Conservation (phyloP, 1,140 invertebrate species). For the Zelostemma sp. region DNA sequence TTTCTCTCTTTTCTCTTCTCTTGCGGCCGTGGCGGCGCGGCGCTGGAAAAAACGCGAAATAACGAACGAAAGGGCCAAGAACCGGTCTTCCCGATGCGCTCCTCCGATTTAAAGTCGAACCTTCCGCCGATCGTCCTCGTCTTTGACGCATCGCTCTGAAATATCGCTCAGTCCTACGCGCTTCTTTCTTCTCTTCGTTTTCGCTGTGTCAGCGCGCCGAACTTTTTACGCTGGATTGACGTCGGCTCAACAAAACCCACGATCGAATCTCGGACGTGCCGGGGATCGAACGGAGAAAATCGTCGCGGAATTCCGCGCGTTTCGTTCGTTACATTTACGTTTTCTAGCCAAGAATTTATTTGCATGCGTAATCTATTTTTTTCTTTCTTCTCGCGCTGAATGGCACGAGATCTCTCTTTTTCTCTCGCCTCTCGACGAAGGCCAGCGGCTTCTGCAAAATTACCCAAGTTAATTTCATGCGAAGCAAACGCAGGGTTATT, state of each 20-base stretch:
- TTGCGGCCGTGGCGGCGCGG: constrained; percentile 28
- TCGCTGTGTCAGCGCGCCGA: background rate
- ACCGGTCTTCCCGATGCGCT: constrained; percentile 48
- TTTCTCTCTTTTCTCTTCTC: constrained; percentile 37
- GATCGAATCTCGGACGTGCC: constrained; percentile 24
- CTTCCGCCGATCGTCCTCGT: constrained; percentile 41
- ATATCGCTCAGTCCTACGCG: constrained; percentile 40
- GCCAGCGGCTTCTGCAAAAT: too few species aligned
- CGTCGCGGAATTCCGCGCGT: background rate
- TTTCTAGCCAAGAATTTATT: too few species aligned
- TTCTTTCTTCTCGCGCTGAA: too few species aligned
- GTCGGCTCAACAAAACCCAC: constrained; percentile 35
- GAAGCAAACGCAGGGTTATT: too few species aligned
- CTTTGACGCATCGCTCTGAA: constrained; percentile 36
- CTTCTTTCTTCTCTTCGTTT: constrained; percentile 34
- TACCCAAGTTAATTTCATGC: too few species aligned
- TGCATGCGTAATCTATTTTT: too few species aligned
- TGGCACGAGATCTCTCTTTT: too few species aligned
- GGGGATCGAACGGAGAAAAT: constrained; percentile 15
- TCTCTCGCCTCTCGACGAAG: too few species aligned
- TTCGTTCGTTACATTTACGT: too few species aligned
- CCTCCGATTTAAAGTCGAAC: constrained; percentile 52
- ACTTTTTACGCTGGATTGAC: constrained; percentile 35
- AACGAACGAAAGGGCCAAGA: constrained; percentile 55
- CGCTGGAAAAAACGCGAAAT: constrained; percentile 56